Evolutionary conservation across 2,888 invertebrate species (phyloP).

Genomic region (Polydrusus tereticollis): DNA sequence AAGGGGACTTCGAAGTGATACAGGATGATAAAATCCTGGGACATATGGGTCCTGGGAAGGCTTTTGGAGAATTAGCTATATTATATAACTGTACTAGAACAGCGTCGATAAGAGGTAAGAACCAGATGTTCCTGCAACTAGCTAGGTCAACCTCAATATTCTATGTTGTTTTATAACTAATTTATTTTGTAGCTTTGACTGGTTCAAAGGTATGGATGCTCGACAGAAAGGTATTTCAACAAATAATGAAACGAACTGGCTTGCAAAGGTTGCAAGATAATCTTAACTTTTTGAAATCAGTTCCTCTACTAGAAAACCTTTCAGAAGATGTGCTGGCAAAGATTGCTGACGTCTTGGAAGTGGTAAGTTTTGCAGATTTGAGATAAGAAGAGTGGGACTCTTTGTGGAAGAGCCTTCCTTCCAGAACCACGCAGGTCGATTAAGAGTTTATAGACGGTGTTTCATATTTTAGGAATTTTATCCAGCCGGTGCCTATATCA

Average conservation of each 20-base stretch:
- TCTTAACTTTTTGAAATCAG: conserved; percentile 75
- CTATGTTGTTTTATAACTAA: too few species aligned
- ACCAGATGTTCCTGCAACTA: too few species aligned
- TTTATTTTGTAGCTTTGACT: conserved; percentile 68
- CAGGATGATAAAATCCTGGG: conserved; percentile 75
- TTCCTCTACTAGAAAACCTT: conserved; percentile 73
- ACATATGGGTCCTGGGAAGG: conserved; percentile 75
- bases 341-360: conserved; percentile 79
- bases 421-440: too few species aligned
- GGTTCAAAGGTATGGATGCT: conserved; percentile 78
- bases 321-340: conserved; percentile 73
- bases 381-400: too few species aligned
- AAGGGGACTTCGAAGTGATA: conserved; percentile 78
- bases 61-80: conserved; percentile 81
- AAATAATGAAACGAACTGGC: conserved; percentile 80
- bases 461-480: conserved; percentile 72
- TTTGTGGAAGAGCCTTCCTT: too few species aligned
- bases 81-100: conserved; percentile 81
- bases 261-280: conserved; percentile 77
- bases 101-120: conserved; percentile 73
- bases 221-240: conserved; percentile 77
- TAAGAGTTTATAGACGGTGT: too few species aligned
- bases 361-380: conserved; percentile 67
- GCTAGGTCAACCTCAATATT: background rate
- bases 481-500: conserved; percentile 74